Evolutionary conservation across 2,797 vertebrate genomes (phyloP).

Genomic region (Nasua narica): DNA sequence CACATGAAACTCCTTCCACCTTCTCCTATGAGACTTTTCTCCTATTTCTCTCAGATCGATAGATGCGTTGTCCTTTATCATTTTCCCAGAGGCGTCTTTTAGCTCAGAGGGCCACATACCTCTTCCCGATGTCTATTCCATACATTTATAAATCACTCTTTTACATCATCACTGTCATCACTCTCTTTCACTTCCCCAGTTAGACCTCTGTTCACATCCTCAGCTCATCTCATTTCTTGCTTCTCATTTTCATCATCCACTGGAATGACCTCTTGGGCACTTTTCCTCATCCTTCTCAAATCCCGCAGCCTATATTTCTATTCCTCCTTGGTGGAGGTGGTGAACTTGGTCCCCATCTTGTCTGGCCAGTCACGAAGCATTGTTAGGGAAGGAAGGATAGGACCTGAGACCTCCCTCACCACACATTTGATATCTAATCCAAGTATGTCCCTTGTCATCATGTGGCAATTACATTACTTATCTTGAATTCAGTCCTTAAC

Average conservation of each 20-base stretch:
- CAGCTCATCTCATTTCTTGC: neutral
- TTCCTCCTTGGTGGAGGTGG: neutral
- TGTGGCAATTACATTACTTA: neutral
- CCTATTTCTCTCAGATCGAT: neutral
- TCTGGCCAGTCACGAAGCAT: neutral
- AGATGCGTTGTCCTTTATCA: neutral
- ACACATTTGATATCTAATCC: neutral
- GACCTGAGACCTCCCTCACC: neutral
- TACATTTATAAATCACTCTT: neutral
- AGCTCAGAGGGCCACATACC: neutral
- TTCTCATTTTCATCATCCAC: neutral
- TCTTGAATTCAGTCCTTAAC: neutral
- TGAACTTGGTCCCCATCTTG: neutral
- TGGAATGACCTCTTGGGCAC: neutral
- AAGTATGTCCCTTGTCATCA: neutral
- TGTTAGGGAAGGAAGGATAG: neutral
- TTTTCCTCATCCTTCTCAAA: neutral
- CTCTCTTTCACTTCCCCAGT: neutral
- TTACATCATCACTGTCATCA: neutral
- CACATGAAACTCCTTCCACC: neutral
- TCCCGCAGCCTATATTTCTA: neutral
- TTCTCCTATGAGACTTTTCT: neutral
- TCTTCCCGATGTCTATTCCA: neutral
- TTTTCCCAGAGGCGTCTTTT: neutral
- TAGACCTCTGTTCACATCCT: neutral